Evolutionary conservation across 2,888 invertebrate genomes (phyloP).

Genomic region (Andricus curvator): DNA sequence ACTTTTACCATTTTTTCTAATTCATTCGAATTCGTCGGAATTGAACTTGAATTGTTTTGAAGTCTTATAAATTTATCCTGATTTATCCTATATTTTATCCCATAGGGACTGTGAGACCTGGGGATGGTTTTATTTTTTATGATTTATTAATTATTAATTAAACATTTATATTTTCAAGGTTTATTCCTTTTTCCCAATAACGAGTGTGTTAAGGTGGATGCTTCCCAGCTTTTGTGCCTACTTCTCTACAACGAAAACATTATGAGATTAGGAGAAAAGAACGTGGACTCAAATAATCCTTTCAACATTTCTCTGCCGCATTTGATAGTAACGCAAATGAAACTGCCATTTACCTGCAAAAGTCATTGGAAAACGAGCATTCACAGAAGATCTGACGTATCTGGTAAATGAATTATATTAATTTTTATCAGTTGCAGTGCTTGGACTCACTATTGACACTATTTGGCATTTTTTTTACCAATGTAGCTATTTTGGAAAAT

Average conservation of each 20-base stretch:
- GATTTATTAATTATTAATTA: conserved; percentile 33
- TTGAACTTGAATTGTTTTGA: too few relatives aligned
- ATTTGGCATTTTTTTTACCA: too few relatives aligned
- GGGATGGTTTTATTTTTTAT: conserved; percentile 13
- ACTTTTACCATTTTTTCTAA: too few relatives aligned
- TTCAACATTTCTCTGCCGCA: conserved; percentile 78
- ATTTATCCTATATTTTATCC: too few relatives aligned
- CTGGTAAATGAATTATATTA: conserved; percentile 61
- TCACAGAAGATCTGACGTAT: conserved; percentile 71
- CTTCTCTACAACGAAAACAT: conserved; percentile 79
- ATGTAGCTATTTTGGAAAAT: too few relatives aligned
- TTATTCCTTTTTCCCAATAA: conserved; percentile 81
- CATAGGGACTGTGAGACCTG: too few relatives aligned
- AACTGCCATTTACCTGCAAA: conserved; percentile 79
- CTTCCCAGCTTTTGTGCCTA: conserved; percentile 79
- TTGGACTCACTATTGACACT: too few relatives aligned
- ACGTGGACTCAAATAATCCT: conserved; percentile 57
- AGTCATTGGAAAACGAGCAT: conserved; percentile 79
- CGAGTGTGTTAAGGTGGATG: conserved; percentile 79
- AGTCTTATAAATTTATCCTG: too few relatives aligned
- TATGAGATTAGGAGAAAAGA: conserved; percentile 60
- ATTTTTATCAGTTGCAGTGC: background rate
- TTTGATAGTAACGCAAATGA: conserved; percentile 76
- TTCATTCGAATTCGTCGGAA: too few relatives aligned
- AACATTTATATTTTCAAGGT: conserved; percentile 72